These are phyloP conservation scores for Bombylius major DNA, from an alignment of 2,888 invertebrate genomes.

Conservation along the genomic window DNA sequence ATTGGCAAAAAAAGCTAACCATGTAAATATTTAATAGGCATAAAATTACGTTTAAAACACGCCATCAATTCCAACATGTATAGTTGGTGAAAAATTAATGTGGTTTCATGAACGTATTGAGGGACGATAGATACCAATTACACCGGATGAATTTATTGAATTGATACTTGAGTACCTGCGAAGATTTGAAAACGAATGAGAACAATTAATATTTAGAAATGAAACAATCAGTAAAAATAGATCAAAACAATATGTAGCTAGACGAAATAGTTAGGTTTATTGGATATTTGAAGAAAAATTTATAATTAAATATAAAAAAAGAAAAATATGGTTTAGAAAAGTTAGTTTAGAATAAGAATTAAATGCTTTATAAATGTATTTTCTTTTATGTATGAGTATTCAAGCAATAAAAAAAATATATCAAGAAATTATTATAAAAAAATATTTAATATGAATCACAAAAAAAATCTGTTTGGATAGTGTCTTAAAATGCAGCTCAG, in stretches of 20 bases:
- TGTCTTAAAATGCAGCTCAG: no score
- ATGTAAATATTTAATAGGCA: slow-evolving; percentile 35
- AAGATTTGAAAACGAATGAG: slow-evolving; percentile 63
- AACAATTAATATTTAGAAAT: slow-evolving; percentile 64
- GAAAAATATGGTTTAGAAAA: no score
- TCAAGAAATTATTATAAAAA: no score
- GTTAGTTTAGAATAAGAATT: no score
- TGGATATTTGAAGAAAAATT: no score
- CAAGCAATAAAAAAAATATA: no score
- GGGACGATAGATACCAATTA: slow-evolving; percentile 40
- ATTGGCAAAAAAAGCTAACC: slow-evolving; percentile 56
- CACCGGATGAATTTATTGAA: slow-evolving; percentile 45
- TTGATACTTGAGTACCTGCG: slow-evolving; percentile 41
- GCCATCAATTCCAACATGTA: slow-evolving; percentile 59
- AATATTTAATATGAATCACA: no score
- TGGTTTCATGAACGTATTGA: slow-evolving; percentile 64
- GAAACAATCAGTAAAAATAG: slow-evolving; percentile 54
- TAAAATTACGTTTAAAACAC: slow-evolving; percentile 39
- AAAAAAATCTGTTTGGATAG: no score
- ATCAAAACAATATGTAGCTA: slow-evolving; percentile 64
- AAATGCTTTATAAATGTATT: slow-evolving; percentile 15
- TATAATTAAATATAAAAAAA: no score
- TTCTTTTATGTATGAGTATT: no score
- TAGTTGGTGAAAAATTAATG: slow-evolving; percentile 60
- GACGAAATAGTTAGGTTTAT: no score